Evolutionary conservation across 2,888 invertebrate genomes (phyloP).

Genomic region (Drosophila fulvimacula): DNA sequence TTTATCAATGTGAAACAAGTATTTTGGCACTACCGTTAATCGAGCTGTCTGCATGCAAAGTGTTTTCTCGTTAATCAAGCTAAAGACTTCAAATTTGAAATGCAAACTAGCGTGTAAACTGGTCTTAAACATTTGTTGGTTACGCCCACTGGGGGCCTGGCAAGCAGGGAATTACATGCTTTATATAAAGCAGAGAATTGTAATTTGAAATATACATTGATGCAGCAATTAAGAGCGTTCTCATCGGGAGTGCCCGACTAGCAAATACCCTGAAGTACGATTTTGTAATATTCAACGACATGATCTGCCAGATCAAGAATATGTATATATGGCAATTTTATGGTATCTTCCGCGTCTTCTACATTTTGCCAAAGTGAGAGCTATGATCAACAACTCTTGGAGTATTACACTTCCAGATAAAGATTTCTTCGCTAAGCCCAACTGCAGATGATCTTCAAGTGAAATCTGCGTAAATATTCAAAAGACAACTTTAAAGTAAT

Average conservation of each 20-base stretch:
- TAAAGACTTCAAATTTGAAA: background rate
- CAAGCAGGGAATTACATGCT: background rate
- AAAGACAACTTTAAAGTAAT: slow-evolving; percentile 3
- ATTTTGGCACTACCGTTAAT: background rate
- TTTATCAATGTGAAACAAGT: background rate
- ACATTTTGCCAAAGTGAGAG: no score
- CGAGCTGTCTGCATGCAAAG: background rate
- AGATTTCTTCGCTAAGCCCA: background rate
- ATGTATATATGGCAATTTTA: no score
- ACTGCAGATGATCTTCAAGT: background rate
- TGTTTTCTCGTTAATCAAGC: background rate
- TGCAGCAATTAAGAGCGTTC: background rate
- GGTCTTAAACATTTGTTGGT: background rate
- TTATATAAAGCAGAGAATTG: background rate
- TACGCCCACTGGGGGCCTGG: background rate
- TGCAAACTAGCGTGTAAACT: background rate
- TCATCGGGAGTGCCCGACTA: background rate
- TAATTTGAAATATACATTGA: background rate
- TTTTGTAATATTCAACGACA: background rate
- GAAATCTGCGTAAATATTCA: background rate
- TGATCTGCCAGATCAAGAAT: no score
- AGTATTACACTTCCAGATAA: background rate
- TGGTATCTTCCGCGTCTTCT: background rate
- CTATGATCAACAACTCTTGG: no score
- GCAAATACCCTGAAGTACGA: background rate